A percentile compares a stretch with the other conserved stretches of the same genome.
Evolutionary conservation across 2,888 invertebrate genomes (phyloP).

Genomic region (Macroteleia sp.): DNA sequence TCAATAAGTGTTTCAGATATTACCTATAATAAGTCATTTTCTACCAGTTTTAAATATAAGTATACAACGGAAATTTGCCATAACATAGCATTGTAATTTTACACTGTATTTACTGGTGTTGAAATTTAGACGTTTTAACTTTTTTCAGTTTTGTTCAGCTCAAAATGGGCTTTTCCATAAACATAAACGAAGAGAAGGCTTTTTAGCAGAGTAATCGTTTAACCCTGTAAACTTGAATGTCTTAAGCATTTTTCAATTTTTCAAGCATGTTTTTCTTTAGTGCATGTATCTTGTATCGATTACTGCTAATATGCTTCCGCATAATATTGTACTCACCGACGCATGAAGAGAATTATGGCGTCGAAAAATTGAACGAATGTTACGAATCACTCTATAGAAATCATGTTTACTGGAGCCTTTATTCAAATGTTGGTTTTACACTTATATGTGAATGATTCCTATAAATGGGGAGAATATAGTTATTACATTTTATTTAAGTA

Average conservation of each 20-base stretch:
- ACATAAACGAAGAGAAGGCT: neutral
- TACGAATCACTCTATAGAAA: conserved; percentile 66
- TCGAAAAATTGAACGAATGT: conserved; percentile 47
- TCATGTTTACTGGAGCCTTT: conserved; percentile 69
- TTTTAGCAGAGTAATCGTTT: conserved; percentile 6
- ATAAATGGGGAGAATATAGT: conserved; percentile 28
- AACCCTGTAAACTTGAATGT: conserved; percentile 6
- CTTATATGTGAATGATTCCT: conserved; percentile 53
- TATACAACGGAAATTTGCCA: no score
- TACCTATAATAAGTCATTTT: no score
- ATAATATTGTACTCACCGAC: conserved; percentile 57
- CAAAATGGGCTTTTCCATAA: neutral
- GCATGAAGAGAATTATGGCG: conserved; percentile 54
- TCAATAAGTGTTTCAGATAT: no score
- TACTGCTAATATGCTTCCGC: conserved; percentile 58
- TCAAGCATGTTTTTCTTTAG: conserved; percentile 58
- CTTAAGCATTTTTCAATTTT: conserved; percentile 15
- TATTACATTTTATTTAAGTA: no score
- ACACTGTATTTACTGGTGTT: no score
- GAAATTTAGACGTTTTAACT: no score
- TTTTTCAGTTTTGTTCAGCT: no score
- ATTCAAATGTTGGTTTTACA: conserved; percentile 17
- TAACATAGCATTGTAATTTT: no score
- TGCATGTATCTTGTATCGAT: conserved; percentile 53
- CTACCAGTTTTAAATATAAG: no score